Percentiles rank a stretch among this genome's conserved stretches.
phyloP scores from a whole-genome alignment of 1,140 invertebrate species.

The Atta cephalotes region DNA sequence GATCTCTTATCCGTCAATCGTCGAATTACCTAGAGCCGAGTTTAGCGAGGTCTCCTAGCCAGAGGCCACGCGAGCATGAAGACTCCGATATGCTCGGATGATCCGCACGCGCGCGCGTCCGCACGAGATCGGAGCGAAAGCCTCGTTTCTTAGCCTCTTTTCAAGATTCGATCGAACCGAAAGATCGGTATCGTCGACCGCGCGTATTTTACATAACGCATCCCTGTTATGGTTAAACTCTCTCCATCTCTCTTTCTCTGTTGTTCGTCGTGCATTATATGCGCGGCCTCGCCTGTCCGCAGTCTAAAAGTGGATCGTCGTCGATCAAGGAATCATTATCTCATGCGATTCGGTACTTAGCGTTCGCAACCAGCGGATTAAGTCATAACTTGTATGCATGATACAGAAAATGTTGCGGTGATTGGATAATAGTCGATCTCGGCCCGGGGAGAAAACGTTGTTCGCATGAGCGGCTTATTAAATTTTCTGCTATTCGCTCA shows the following conservation, averaged over 20 bases:
- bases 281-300: slow-evolving; percentile 15
- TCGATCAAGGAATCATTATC: slow-evolving; percentile 73
- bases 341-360: slow-evolving; percentile 69
- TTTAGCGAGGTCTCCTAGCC: slow-evolving; percentile 68
- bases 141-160: slow-evolving; percentile 46
- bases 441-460: slow-evolving; percentile 49
- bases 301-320: slow-evolving; percentile 67
- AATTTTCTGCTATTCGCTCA: slow-evolving; percentile 70
- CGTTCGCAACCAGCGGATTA: slow-evolving; percentile 79
- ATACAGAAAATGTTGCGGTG: slow-evolving; percentile 22
- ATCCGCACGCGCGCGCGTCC: slow-evolving; percentile 26
- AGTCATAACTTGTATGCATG: slow-evolving; percentile 81
- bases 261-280: slow-evolving; percentile 57
- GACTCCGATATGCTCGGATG: slow-evolving; percentile 44
- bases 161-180: slow-evolving; percentile 69
- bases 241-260: not conserved
- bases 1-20: slow-evolving; percentile 71
- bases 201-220: slow-evolving; percentile 79
- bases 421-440: slow-evolving; percentile 69
- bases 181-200: slow-evolving; percentile 79
- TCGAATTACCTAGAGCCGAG: slow-evolving; percentile 68
- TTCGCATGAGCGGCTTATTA: slow-evolving; percentile 55
- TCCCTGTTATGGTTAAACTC: slow-evolving; percentile 41
- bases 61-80: slow-evolving; percentile 49
- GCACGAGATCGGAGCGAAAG: slow-evolving; percentile 24